These are phyloP conservation scores for Oxycera nigricornis DNA, from an alignment of 2,888 invertebrate species.

Conservation along the genomic window DNA sequence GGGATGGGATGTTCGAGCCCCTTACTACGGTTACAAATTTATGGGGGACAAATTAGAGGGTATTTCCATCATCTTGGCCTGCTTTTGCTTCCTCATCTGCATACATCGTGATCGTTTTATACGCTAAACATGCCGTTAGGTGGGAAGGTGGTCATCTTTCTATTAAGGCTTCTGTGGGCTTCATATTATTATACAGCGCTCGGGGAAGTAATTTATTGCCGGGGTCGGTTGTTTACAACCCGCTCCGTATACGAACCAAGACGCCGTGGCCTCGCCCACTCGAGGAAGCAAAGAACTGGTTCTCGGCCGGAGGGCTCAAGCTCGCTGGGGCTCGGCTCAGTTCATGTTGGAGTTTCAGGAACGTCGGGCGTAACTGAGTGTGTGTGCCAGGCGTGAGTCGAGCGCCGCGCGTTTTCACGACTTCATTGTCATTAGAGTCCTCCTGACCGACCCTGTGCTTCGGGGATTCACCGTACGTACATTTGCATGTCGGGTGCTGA, in stretches of 20 bases:
- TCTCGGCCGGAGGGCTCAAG: slow-evolving; percentile 6
- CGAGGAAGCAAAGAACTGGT: slow-evolving; percentile 3
- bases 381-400: slow-evolving; percentile 12
- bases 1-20: background rate
- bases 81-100: background rate
- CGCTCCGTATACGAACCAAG: background rate
- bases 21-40: slow-evolving; percentile 45
- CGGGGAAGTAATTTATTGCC: slow-evolving; percentile 34
- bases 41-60: slow-evolving; percentile 35
- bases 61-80: slow-evolving; percentile 18
- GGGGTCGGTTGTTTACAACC: slow-evolving; percentile 28
- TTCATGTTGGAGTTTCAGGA: slow-evolving; percentile 49
- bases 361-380: slow-evolving; percentile 42
- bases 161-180: background rate
- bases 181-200: background rate
- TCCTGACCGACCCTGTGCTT: background rate
- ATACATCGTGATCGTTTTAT: slow-evolving; percentile 32
- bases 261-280: slow-evolving; percentile 14
- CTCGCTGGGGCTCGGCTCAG: slow-evolving; percentile 41
- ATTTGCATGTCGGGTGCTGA: slow-evolving; percentile 4
- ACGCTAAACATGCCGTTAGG: background rate
- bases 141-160: background rate
- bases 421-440: background rate
- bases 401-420: slow-evolving; percentile 16
- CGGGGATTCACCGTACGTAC: background rate